Conservation (phyloP, 2,888 invertebrate genomes). For the Amphipoea lucens region DNA sequence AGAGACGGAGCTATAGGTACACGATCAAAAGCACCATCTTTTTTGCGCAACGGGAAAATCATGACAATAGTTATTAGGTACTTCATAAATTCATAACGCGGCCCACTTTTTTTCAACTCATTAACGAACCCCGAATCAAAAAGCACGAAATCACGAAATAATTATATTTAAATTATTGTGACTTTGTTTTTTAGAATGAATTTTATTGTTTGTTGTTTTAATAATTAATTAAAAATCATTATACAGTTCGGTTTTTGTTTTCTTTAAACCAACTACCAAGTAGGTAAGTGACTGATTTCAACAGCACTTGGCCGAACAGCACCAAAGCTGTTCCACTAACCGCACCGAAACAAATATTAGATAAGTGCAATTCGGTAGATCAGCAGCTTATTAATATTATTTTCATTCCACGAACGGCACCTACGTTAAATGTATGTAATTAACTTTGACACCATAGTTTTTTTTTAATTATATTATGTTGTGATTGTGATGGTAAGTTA, state of each 20-base stretch:
- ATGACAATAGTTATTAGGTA: neutral
- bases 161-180: neutral
- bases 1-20: neutral
- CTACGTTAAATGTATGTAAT: neutral
- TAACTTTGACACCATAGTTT: neutral
- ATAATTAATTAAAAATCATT: slow-evolving; percentile 15
- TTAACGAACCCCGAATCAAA: neutral
- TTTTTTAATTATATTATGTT: neutral
- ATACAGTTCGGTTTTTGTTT: slow-evolving; percentile 20
- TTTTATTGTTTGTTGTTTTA: slow-evolving; percentile 18
- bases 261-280: neutral
- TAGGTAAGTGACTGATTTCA: neutral
- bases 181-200: neutral
- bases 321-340: neutral
- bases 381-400: neutral
- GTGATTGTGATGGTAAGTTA: neutral
- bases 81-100: neutral
- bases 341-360: neutral
- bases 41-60: neutral
- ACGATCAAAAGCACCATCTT: neutral
- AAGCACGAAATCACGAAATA: neutral
- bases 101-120: neutral
- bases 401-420: neutral
- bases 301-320: neutral
- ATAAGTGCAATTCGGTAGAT: neutral